A percentile compares a stretch with the other conserved stretches of the same genome.
These are phyloP conservation scores for Chlorops oryzae DNA, from an alignment of 1,140 invertebrate species.

Conservation along the genomic window DNA sequence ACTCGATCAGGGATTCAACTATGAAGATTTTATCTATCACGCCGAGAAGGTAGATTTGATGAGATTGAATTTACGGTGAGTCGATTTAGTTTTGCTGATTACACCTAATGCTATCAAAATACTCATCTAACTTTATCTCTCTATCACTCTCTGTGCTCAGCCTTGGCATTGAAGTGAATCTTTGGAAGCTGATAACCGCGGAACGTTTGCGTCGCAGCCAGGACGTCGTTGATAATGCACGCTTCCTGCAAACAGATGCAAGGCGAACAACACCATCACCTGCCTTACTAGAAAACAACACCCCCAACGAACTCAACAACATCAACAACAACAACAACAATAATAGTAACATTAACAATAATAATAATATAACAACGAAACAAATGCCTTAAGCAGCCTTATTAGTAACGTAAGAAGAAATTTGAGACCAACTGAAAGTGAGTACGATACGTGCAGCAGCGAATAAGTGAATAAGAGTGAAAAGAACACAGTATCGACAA, in stretches of 20 bases:
- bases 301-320: not conserved
- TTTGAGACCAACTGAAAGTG: slow-evolving; percentile 37
- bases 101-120: not conserved
- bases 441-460: slow-evolving; percentile 45
- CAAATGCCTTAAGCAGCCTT: slow-evolving; percentile 15
- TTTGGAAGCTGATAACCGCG: slow-evolving; percentile 43
- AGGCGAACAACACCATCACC: slow-evolving; percentile 4
- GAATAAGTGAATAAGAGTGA: slow-evolving; percentile 31
- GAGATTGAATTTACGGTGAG: slow-evolving; percentile 64
- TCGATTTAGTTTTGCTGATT: not conserved
- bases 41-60: slow-evolving; percentile 71
- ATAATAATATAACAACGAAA: slow-evolving; percentile 19
- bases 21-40: slow-evolving; percentile 69
- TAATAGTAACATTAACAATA: slow-evolving; percentile 16
- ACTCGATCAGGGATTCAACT: slow-evolving; percentile 67
- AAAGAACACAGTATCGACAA: not conserved
- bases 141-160: slow-evolving; percentile 16
- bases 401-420: slow-evolving; percentile 15
- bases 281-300: slow-evolving; percentile 11
- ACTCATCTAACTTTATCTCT: not conserved
- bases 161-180: slow-evolving; percentile 39
- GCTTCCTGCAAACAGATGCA: slow-evolving; percentile 21
- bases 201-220: slow-evolving; percentile 25
- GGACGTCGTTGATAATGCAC: not conserved
- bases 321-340: slow-evolving; percentile 24